Evolutionary conservation across 2,113 vertebrate species (phyloP), one percentile per base, ranked within the genome.

Genomic region (Mormyrus lacerda): DNA sequence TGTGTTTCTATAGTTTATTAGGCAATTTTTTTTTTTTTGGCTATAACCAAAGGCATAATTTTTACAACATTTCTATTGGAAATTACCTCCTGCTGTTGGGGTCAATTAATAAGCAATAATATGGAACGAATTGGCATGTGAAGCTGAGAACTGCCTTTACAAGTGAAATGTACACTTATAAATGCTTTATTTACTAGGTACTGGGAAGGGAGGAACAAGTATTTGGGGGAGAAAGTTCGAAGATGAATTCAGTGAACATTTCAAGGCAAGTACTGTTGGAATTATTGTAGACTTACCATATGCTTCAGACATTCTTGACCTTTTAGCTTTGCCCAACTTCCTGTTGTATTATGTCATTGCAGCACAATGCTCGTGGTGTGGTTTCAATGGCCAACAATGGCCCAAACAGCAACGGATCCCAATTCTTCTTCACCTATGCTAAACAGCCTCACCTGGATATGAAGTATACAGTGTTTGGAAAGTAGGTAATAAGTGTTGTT

Each of bases 351-450:
- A 27, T 84, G 21, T 3, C 90, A 5, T 95, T 93, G 91, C 92
- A 99, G 98, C 98, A 99, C 91, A 99, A 93, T 51, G 97, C 99
- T 48, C 96, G 98, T 92, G 98, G 98, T 17, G 98, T 99, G 2
- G 98, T 99, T 85, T 97, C 98, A 1, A 98, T 99, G 98, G 98
- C 98, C 51, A 99, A 99, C 93, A 99, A 96, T 27, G 98, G 98
- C 44, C 97, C 98, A 0, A 98, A 98, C 92, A 98, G 97, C 19
- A 99, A 98, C 69, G 97, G 96, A 44, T 98, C 98, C 0, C 98
- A 99, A 93, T 99, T 99, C 93, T 99, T 97, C 95, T 97, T 99
- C 94, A 99, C 97, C 0, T 99, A 99, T 0, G 98, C 96, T 91
- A 99, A 99, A 92, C 98, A 99, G 91, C 98, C 98, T 0, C 98